These are phyloP conservation scores for Petrocephalus microphthalmus DNA, from an alignment of 2,113 vertebrate species.

Conservation along the genomic window DNA sequence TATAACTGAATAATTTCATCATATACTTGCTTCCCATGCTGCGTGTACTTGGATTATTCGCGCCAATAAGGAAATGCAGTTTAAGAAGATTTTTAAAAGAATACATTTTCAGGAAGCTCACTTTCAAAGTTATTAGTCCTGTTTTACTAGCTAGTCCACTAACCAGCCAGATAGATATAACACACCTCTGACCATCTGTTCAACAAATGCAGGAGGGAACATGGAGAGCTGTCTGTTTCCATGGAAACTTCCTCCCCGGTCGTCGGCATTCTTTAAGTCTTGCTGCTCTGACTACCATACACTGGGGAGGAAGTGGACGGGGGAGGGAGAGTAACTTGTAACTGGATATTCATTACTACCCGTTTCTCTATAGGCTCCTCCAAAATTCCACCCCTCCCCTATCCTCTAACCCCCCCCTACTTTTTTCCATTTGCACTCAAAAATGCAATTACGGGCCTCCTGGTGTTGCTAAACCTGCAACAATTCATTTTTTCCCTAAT, in stretches of 20 bases:
- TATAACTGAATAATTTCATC: not conserved
- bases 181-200: constrained; percentile 41
- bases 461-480: not conserved
- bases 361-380: constrained; percentile 5
- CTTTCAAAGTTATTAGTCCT: not conserved
- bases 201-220: constrained; percentile 23
- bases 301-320: not conserved
- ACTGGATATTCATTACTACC: constrained; percentile 21
- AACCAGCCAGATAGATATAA: constrained; percentile 21
- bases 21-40: not conserved
- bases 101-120: not conserved
- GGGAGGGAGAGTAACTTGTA: constrained; percentile 12
- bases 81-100: not conserved
- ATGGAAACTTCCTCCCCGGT: constrained; percentile 28
- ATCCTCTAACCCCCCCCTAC: constrained; percentile 34
- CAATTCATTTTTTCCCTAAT: not conserved
- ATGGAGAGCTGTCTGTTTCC: constrained; percentile 30
- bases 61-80: not conserved
- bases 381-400: constrained; percentile 7
- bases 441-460: not conserved
- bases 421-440: not conserved
- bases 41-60: not conserved
- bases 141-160: constrained; percentile 15
- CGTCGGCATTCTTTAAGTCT: not conserved
- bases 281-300: not conserved